Evolutionary conservation across 1,140 invertebrate genomes (phyloP), one percentile per base, ranked within the genome.

Genomic region (Philopotamus ludificatus): DNA sequence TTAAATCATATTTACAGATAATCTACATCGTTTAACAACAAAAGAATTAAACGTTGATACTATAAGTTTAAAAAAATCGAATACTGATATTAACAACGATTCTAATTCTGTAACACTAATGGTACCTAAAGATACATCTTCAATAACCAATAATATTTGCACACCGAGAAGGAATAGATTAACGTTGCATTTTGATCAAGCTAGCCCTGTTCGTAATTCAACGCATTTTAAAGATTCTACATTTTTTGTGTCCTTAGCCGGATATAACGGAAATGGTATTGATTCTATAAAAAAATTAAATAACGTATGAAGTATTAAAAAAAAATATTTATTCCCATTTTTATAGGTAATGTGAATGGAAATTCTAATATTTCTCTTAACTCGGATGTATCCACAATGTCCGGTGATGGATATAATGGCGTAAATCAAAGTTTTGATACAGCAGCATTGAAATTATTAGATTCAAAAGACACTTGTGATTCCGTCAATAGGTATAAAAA

Each of bases 361-460:
- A 75, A 77, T 67, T 83, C 82, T 22, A 83, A 80, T 20, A 72
- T 82, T 61, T 87, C 85, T 66, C 80, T 88, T 59, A 85, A 87
- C 71, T 88, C 86, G 0, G 82, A 82, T 63, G 78, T 85, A 10
- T 87, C 79, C 3, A 79, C 78, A 20, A 78, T 81, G 77, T 81
- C 79, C 9, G 78, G 78, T 8, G 79, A 79, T 3, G 77, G 79
- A 49, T 80, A 75, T 16, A 66, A 53, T 64, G 16, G 15, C 23
- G 12, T 34, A 7, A 64, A 67, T 26, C 55, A 50, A 8, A 60
- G 10, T 25, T 61, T 44, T 47, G 69, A 70, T 18, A 60, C 15
- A 9, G 16, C 58, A 0, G 63, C 74, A 18, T 74, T 78, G 0
- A 73, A 78, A 58, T 78, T 74, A 20, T 65, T 79, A 57, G 77